Percentiles rank a stretch among this genome's conserved stretches.
These are phyloP conservation scores for Tetanocera ferruginea DNA, from an alignment of 2,888 invertebrate genomes.

Conservation along the genomic window DNA sequence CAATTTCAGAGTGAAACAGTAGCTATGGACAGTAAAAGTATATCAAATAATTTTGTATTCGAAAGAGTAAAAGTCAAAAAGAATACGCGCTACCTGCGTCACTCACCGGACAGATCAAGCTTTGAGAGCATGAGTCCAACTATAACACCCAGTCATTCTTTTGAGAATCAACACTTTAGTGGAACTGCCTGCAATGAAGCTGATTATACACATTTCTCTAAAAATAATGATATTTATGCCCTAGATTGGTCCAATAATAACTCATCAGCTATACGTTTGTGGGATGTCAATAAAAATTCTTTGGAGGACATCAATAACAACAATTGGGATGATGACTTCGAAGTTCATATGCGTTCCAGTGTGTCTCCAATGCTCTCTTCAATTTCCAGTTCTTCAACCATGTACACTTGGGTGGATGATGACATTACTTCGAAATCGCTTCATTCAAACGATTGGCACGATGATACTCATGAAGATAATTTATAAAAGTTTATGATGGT, in stretches of 20 bases:
- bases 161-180: background rate
- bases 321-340: background rate
- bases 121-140: slow-evolving; percentile 54
- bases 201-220: too few species aligned
- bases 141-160: slow-evolving; percentile 26
- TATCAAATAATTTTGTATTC: slow-evolving; percentile 56
- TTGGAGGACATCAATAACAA: background rate
- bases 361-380: slow-evolving; percentile 63
- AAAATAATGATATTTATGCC: too few species aligned
- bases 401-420: slow-evolving; percentile 69
- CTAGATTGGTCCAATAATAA: too few species aligned
- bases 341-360: slow-evolving; percentile 39
- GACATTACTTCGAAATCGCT: slow-evolving; percentile 46
- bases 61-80: slow-evolving; percentile 66
- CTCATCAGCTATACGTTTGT: too few species aligned
- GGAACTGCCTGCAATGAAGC: too few species aligned
- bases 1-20: slow-evolving; percentile 50
- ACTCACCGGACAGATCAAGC: slow-evolving; percentile 66
- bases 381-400: slow-evolving; percentile 67
- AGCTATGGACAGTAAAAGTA: slow-evolving; percentile 32
- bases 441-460: too few species aligned
- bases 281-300: too few species aligned
- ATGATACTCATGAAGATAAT: too few species aligned
- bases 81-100: slow-evolving; percentile 65
- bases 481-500: too few species aligned